These are phyloP conservation scores for Halichondria panicea DNA, from an alignment of 37 sponge, comb jelly and placozoan genomes.

Conservation along the genomic window DNA sequence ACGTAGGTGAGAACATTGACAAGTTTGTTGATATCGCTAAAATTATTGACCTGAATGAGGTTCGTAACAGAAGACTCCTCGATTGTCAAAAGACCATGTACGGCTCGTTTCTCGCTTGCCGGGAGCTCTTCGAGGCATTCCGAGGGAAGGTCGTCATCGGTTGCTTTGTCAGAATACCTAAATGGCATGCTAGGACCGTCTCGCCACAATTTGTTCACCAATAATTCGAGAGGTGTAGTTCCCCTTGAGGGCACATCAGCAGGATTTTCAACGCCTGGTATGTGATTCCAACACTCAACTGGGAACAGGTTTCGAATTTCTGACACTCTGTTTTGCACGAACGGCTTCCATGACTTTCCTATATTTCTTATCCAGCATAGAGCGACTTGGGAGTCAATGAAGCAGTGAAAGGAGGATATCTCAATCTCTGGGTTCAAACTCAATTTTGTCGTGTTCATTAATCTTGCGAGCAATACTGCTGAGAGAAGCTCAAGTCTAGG, in stretches of 20 bases:
- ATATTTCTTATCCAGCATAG: constrained; percentile 22
- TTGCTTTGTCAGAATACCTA: too few relatives aligned
- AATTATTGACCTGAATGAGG: background rate
- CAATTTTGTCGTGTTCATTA: constrained; percentile 9
- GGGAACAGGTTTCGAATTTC: constrained; percentile 20
- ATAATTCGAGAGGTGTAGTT: background rate
- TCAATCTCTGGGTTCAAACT: constrained; percentile 13
- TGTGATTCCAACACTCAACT: constrained; percentile 16
- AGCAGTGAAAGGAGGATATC: constrained; percentile 6
- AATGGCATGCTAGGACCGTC: constrained; percentile 1
- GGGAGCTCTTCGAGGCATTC: constrained; percentile 14
- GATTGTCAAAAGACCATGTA: constrained; percentile 9
- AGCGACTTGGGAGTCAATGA: constrained; percentile 32
- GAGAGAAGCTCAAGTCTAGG: constrained; percentile 44
- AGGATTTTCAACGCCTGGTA: constrained; percentile 13
- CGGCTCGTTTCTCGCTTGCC: constrained; percentile 16
- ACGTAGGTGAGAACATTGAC: constrained; percentile 2
- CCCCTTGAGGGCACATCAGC: constrained; percentile 41
- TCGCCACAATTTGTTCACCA: constrained; percentile 23
- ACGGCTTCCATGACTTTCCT: constrained; percentile 23
- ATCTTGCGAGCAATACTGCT: constrained; percentile 24
- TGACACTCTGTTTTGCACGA: constrained; percentile 31
- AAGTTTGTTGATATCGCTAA: constrained; percentile 6
- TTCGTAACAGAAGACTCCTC: background rate
- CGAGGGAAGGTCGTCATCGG: background rate